Conservation (phyloP, 2,888 invertebrate genomes). For the Helobdella robusta region DNA sequence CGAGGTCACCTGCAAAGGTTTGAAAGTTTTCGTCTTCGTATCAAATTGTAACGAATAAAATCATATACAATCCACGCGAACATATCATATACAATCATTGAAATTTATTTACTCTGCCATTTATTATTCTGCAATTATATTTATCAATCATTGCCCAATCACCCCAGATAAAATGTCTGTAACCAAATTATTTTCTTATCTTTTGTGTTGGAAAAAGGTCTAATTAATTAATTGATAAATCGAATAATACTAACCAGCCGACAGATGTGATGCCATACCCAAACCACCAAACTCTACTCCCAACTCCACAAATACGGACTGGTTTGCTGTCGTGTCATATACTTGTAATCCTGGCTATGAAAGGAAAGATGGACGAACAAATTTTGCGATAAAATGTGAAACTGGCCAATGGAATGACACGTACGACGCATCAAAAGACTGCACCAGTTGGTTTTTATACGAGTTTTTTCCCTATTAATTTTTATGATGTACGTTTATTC, state of each 20-base stretch:
- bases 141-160: too few species aligned
- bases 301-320: slow-evolving; percentile 31
- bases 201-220: too few species aligned
- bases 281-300: slow-evolving; percentile 22
- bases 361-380: slow-evolving; percentile 27
- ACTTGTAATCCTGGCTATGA: slow-evolving; percentile 31
- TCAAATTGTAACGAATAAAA: too few species aligned
- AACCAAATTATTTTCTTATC: too few species aligned
- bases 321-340: slow-evolving; percentile 32
- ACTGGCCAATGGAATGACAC: slow-evolving; percentile 31
- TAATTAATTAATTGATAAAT: not conserved
- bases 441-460: slow-evolving; percentile 20
- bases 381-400: slow-evolving; percentile 25
- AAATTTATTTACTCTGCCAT: too few species aligned
- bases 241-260: slow-evolving; percentile 29
- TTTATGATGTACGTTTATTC: too few species aligned
- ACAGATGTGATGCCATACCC: slow-evolving; percentile 33
- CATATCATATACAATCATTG: too few species aligned
- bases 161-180: too few species aligned
- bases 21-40: too few species aligned
- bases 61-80: too few species aligned
- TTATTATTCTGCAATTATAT: too few species aligned
- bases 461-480: too few species aligned
- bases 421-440: slow-evolving; percentile 18
- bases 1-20: slow-evolving; percentile 33